A percentile compares a stretch with the other conserved stretches of the same genome.
Conservation (phyloP, 2,888 invertebrate species). For the Tetragonula carbonaria region DNA sequence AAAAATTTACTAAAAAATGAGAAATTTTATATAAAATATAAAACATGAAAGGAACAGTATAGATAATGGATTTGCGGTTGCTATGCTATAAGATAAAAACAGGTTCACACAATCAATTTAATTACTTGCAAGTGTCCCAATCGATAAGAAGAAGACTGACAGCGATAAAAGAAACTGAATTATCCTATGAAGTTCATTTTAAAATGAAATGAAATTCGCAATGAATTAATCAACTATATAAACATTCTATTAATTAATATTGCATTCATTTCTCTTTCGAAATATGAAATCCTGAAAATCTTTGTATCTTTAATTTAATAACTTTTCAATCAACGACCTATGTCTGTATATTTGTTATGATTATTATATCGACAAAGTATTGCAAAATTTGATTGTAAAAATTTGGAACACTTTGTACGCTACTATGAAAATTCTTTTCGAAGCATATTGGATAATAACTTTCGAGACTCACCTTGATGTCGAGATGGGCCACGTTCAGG, state of each 20-base stretch:
- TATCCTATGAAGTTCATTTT: neutral
- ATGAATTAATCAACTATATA: neutral
- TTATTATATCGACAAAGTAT: neutral
- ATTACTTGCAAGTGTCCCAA: neutral
- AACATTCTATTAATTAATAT: neutral
- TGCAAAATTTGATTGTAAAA: neutral
- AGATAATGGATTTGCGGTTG: neutral
- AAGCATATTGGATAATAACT: neutral
- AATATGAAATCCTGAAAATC: no score
- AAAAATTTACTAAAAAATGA: neutral
- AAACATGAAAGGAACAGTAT: neutral
- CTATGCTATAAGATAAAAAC: neutral
- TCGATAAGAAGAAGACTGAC: neutral
- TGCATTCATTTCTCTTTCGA: no score
- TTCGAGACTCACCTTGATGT: conserved; percentile 85
- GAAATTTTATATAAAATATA: neutral
- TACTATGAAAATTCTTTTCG: neutral
- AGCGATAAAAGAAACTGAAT: neutral
- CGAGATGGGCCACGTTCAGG: conserved; percentile 87
- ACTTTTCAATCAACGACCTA: no score
- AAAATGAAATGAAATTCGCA: neutral
- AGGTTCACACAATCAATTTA: neutral
- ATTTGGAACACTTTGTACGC: neutral
- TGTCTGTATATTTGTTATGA: no score
- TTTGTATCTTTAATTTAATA: no score